Base-by-base conservation (phyloP, 2,888 invertebrate genomes). In the Spialia ferax region DNA sequence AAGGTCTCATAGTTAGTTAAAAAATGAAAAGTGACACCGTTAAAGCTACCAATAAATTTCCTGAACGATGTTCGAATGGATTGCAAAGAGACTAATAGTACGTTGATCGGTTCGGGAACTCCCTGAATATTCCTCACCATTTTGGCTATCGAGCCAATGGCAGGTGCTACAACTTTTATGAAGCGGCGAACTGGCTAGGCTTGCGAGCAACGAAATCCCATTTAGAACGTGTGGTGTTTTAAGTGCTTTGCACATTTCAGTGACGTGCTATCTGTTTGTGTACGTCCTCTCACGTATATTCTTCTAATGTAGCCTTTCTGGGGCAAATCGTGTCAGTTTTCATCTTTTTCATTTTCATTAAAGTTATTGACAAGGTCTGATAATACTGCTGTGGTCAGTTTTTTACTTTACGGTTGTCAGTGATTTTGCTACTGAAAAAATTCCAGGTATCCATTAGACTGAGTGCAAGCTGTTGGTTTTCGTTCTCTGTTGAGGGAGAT, bases 161-260 rank as follows among this genome's bases (percentile, higher is more conserved):
- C 15, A 18, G 50, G 35, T 60, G 35, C 18, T 63, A 38, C 48
- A 65, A 65, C 23, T 65, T 65, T 57, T 59, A 65, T 57, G 64
- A 65, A 50, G 18, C 32, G 38, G 35, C 23, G n/a, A 18, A 22
- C 50, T 38, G 23, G 10, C 8, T 13, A 57, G 22, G 48, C 20
- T 29, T 52, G 22, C 35, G 57, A 65, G 65, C 65, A 59, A 23
- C 38, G 59, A 65, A 65, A 59, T 65, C 38, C 65, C 65, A 65
- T 65, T 65, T 65, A 57, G 56, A 48, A 23, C 64, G 56, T 57
- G 64, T 48, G 56, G 22, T 56, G 55, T 48, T 64, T n/a, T 56
- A 52, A 52, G 23, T 23, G 23, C n/a, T 52, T 23, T 64, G 20
- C 42, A 64, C 32, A 29, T 56, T 52, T 23, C n/a, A 23, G 20